These are phyloP conservation scores for Eutrigla gurnardus DNA, from an alignment of 2,797 vertebrate genomes.

Conservation along the genomic window DNA sequence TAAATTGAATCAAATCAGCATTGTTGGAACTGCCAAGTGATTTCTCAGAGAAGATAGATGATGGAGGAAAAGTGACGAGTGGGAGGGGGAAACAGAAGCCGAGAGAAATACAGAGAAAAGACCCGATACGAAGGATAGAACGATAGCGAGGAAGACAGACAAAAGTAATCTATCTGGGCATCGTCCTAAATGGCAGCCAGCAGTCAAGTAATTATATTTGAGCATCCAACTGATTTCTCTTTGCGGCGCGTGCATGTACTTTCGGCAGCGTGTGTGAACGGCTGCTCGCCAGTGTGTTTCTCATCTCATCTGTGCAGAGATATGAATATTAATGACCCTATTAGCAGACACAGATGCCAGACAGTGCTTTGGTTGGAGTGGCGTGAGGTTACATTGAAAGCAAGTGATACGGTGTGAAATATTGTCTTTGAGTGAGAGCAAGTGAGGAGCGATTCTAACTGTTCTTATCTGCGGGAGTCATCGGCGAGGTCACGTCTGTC, in stretches of 20 bases:
- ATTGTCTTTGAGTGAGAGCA: conserved; percentile 47
- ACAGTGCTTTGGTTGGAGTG: conserved; percentile 64
- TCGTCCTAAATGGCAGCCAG: conserved; percentile 65
- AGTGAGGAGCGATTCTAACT: conserved; percentile 44
- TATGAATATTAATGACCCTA: conserved; percentile 79
- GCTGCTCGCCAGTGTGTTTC: conserved; percentile 50
- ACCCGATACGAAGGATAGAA: too few species aligned
- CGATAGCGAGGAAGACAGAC: conserved; percentile 35
- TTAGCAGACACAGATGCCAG: conserved; percentile 73
- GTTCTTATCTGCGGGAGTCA: conserved; percentile 44
- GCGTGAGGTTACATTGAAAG: conserved; percentile 63
- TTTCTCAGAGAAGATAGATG: conserved; percentile 23
- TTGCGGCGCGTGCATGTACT: conserved; percentile 33
- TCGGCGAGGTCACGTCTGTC: conserved; percentile 43
- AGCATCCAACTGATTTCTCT: conserved; percentile 75
- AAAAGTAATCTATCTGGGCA: conserved; percentile 54
- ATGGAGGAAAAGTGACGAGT: not conserved
- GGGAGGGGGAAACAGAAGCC: conserved; percentile 6
- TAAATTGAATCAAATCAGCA: conserved; percentile 33
- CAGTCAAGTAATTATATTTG: conserved; percentile 77
- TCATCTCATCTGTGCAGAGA: conserved; percentile 68
- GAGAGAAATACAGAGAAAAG: conserved; percentile 11
- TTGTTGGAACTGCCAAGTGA: not conserved
- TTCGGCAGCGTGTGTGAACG: conserved; percentile 34
- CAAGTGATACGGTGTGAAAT: conserved; percentile 63